A percentile compares a stretch with the other conserved stretches of the same genome.
phyloP scores from a whole-genome alignment of 2,888 invertebrate species.

The Chalcosyrphus nemorum region DNA sequence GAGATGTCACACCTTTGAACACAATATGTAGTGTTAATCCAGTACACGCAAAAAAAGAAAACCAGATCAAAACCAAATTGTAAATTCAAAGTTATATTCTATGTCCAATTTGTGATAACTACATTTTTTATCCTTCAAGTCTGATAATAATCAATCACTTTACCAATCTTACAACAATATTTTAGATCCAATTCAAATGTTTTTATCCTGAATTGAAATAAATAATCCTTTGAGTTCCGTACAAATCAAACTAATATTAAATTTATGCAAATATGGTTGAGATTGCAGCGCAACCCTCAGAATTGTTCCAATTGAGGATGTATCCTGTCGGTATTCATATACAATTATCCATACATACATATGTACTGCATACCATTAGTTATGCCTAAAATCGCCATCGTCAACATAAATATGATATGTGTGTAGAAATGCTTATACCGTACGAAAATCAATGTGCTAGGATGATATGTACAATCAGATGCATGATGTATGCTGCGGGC shows the following conservation, averaged over 20 bases:
- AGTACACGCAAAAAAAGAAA: neutral
- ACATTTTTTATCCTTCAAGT: neutral
- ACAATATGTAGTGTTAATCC: too few relatives aligned
- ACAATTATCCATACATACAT: too few relatives aligned
- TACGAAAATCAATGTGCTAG: constrained; percentile 38
- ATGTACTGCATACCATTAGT: constrained; percentile 20
- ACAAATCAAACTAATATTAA: constrained; percentile 31
- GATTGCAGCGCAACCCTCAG: constrained; percentile 21
- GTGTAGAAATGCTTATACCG: constrained; percentile 25
- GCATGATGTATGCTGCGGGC: constrained; percentile 26
- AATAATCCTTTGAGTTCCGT: constrained; percentile 17
- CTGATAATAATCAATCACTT: neutral
- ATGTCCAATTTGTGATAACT: neutral
- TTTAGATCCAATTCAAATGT: neutral
- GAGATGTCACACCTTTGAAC: too few relatives aligned
- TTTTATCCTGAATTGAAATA: constrained; percentile 22
- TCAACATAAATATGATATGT: constrained; percentile 39
- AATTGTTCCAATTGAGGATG: constrained; percentile 27
- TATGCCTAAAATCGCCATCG: constrained; percentile 28
- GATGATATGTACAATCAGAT: constrained; percentile 19
- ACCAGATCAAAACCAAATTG: neutral
- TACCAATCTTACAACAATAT: neutral
- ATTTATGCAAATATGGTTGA: constrained; percentile 37
- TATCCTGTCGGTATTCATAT: constrained; percentile 2
- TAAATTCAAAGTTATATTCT: neutral